Evolutionary conservation across 2,797 vertebrate genomes (phyloP), one percentile per base, ranked within the genome.

Genomic region (Catharus ustulatus): DNA sequence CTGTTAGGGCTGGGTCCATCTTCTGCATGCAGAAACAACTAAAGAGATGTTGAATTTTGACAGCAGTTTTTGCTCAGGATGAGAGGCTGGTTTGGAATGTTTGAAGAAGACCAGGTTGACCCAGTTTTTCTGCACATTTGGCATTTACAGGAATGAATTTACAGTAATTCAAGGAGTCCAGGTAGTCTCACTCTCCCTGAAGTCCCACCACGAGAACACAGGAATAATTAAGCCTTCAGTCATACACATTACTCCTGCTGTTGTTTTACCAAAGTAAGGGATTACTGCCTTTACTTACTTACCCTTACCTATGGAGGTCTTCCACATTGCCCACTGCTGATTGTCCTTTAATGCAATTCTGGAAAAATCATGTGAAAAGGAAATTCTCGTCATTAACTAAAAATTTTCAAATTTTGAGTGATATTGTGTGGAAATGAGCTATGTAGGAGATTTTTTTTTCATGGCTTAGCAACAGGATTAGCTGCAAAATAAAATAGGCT

Each of bases 51-150:
- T n/a, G 67, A 66, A 82, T 90, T 94, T 69, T 78, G 64, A 52
- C 29, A 19, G 38, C 15, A 1, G 32, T 79, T 76, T 82, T 71
- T 91, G 27, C 74, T 89, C 66, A 71, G 93, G 62, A 40, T 84
- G 84, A 79, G 77, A 69, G 34, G 23, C 30, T 78, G 40, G 6
- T 89, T 68, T 3, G 10, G 52, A 36, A 67, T 23, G 14, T 89
- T 90, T 89, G 89, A 67, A 86, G 83, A 90, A 82, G 89, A 67
- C 10, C 63, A 64, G 71, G 29, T 71, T 94, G 88, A 91, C 86
- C 80, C 59, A 88, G 32, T 94, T 95, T 88, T 81, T 82, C 59
- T 82, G 51, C 45, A 46, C 6, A 1, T 57, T n/a, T 71, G 77
- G 51, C 4, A 0, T 87, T 96, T 95, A 46, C 43, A 57, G 90